These are phyloP conservation scores for Corapipo altera DNA, from an alignment of 2,113 vertebrate species.

Conservation along the genomic window DNA sequence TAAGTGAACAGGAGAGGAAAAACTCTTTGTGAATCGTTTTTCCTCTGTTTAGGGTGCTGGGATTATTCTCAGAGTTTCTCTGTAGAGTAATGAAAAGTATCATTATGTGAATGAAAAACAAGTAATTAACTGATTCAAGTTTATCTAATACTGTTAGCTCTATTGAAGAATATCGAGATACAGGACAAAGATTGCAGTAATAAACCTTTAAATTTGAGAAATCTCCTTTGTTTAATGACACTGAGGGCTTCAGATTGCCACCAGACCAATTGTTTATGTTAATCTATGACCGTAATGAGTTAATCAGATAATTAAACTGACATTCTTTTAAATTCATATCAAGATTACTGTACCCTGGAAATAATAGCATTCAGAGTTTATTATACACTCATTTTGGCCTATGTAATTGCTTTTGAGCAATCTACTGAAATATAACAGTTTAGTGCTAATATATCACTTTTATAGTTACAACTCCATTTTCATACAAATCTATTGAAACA, in stretches of 20 bases:
- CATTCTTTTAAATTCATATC: not conserved
- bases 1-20: not conserved
- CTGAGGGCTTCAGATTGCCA: not conserved
- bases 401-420: constrained; percentile 29
- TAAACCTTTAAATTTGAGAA: constrained; percentile 37
- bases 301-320: constrained; percentile 19
- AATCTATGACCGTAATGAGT: not conserved
- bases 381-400: constrained; percentile 12
- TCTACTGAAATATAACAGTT: not conserved
- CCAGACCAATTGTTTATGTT: constrained; percentile 3
- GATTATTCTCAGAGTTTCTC: not conserved
- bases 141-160: not conserved
- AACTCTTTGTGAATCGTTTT: not conserved
- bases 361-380: constrained; percentile 15
- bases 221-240: constrained; percentile 16
- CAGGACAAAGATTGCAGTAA: constrained; percentile 1
- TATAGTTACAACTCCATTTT: not conserved
- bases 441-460: not conserved
- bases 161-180: constrained; percentile 26
- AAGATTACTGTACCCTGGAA: constrained; percentile 2
- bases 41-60: not conserved
- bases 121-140: constrained; percentile 37
- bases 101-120: not conserved
- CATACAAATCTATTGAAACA: not conserved
- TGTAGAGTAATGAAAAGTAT: not conserved